These are phyloP conservation scores for Fragum sueziense DNA, from an alignment of 2,888 invertebrate species.

Conservation along the genomic window DNA sequence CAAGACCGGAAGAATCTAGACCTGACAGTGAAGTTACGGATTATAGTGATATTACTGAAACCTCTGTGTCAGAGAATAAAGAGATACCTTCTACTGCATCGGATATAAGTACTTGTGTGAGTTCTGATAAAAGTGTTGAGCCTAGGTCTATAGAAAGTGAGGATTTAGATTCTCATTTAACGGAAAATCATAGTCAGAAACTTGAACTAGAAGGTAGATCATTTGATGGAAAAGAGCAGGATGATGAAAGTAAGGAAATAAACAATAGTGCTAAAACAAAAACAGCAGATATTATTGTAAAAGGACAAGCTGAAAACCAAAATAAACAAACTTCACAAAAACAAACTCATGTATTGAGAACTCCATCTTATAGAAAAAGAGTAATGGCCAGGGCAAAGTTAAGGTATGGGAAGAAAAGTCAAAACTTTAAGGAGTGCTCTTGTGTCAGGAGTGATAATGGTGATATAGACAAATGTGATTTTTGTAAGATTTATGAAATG, in stretches of 20 bases:
- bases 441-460: slow-evolving; percentile 50
- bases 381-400: slow-evolving; percentile 57
- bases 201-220: slow-evolving; percentile 19
- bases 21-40: background rate
- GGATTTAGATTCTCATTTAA: background rate
- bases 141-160: background rate
- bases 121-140: background rate
- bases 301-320: background rate
- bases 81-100: background rate
- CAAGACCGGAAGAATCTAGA: background rate
- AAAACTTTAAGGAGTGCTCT: slow-evolving; percentile 51
- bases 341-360: slow-evolving; percentile 43
- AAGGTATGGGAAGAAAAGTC: slow-evolving; percentile 50
- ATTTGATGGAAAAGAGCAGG: background rate
- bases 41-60: background rate
- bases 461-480: slow-evolving; percentile 35
- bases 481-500: slow-evolving; percentile 45
- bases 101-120: background rate
- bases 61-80: background rate
- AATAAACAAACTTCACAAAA: slow-evolving; percentile 9
- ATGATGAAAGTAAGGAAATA: background rate
- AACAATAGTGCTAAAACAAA: background rate
- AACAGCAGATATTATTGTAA: background rate
- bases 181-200: background rate
- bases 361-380: slow-evolving; percentile 55